Evolutionary conservation across 2,888 invertebrate genomes (phyloP), one percentile per base, ranked within the genome.

Genomic region (Ectobius pallidus): DNA sequence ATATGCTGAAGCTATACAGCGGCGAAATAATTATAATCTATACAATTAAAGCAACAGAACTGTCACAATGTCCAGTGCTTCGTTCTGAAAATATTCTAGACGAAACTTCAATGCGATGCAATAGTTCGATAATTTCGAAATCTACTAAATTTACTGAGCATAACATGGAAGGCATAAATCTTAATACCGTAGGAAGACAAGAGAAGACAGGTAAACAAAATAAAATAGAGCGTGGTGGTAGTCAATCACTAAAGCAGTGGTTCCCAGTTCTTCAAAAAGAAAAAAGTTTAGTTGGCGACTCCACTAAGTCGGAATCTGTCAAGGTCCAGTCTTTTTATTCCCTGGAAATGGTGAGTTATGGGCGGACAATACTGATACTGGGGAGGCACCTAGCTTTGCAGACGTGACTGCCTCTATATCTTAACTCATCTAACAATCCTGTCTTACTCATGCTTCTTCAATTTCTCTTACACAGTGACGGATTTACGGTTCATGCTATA

Each of bases 391-490:
- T n/a, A 46, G 39, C 39, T n/a, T n/a, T n/a, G 14, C 7, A 39
- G 7, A 46, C 46, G 46, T 46, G 46, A 46, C 46, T 46, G 46
- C n/a, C 46, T 46, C 9, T 46, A 46, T 14, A 46, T 46, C 46
- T 46, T 46, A 46, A 46, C 46, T 46, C 46, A 46, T 46, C 46
- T n/a, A 46, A 3, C 16, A 46, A n/a, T 46, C n/a, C 46, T n/a
- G n/a, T 46, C 46, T 46, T 46, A 46, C 46, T 46, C n/a, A n/a
- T n/a, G n/a, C n/a, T 46, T 46, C 46, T 46, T 46, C 46, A 46
- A 46, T 46, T 46, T 46, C n/a, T 46, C 46, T 46, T 14, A 39
- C 18, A 46, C 46, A 46, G 11, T 34, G 34, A 34, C n/a, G n/a
- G n/a, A n/a, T n/a, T n/a, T n/a, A n/a, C n/a, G n/a, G n/a, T n/a